A percentile compares a stretch with the other conserved stretches of the same genome.
Conservation (phyloP, 2,113 vertebrate species). For the Rhea pennata region DNA sequence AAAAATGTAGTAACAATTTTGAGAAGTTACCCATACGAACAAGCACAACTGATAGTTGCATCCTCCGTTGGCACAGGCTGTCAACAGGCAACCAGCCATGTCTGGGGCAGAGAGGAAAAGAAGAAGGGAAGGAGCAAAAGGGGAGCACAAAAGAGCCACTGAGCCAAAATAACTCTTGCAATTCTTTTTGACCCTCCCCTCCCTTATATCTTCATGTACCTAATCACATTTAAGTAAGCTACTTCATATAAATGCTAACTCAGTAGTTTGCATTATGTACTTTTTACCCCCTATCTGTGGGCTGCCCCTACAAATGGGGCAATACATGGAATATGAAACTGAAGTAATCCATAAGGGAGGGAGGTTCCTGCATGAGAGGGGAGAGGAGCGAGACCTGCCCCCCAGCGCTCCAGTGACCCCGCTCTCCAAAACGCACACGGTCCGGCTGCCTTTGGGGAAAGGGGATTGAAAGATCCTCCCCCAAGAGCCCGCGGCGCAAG, state of each 20-base stretch:
- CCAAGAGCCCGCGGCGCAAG: background rate
- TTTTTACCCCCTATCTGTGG: background rate
- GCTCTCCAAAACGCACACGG: background rate
- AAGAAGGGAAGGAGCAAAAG: background rate
- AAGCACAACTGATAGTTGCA: background rate
- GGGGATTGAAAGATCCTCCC: background rate
- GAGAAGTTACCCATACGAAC: background rate
- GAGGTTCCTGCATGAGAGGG: background rate
- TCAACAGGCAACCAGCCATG: background rate
- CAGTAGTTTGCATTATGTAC: background rate
- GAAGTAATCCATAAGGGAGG: background rate
- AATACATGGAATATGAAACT: rapidly evolving
- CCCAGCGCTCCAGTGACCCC: background rate
- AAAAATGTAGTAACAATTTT: background rate
- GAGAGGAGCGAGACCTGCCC: background rate
- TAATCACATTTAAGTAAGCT: background rate
- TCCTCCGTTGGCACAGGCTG: background rate
- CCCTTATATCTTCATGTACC: background rate
- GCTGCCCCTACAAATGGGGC: background rate
- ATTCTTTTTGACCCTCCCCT: background rate
- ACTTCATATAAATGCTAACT: background rate
- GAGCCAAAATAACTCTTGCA: background rate
- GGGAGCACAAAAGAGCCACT: background rate
- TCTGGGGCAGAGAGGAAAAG: background rate
- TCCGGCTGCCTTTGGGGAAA: background rate